These are phyloP conservation scores for Lemur catta DNA, from an alignment of 2,797 vertebrate species.

Conservation along the genomic window DNA sequence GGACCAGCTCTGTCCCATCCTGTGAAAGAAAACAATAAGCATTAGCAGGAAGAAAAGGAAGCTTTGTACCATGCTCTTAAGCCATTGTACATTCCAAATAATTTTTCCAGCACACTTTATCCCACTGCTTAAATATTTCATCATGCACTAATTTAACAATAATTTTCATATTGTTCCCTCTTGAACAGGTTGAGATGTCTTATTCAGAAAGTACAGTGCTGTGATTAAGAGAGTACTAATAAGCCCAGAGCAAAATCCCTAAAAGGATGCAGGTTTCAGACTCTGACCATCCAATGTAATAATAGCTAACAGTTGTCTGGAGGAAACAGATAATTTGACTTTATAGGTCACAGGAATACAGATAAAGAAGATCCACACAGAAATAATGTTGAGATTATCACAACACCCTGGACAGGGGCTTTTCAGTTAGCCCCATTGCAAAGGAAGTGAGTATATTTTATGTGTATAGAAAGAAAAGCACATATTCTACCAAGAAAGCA, in stretches of 20 bases:
- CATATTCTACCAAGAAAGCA: neutral
- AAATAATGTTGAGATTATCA: neutral
- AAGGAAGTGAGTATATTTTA: neutral
- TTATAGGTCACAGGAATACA: neutral
- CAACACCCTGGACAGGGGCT: neutral
- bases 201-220: neutral
- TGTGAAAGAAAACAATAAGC: neutral
- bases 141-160: neutral
- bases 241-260: neutral
- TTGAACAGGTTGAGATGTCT: neutral
- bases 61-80: neutral
- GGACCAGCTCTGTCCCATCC: neutral
- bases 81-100: neutral
- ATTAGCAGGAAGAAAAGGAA: neutral
- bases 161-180: neutral
- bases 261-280: neutral
- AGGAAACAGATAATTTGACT: neutral
- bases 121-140: neutral
- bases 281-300: neutral
- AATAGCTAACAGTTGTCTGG: neutral
- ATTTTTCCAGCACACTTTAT: neutral
- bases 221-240: neutral
- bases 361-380: neutral
- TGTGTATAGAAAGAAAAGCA: neutral
- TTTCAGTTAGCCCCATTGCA: neutral